Evolutionary conservation across 2,113 vertebrate species (phyloP).

Genomic region (Hepsetus odoe): DNA sequence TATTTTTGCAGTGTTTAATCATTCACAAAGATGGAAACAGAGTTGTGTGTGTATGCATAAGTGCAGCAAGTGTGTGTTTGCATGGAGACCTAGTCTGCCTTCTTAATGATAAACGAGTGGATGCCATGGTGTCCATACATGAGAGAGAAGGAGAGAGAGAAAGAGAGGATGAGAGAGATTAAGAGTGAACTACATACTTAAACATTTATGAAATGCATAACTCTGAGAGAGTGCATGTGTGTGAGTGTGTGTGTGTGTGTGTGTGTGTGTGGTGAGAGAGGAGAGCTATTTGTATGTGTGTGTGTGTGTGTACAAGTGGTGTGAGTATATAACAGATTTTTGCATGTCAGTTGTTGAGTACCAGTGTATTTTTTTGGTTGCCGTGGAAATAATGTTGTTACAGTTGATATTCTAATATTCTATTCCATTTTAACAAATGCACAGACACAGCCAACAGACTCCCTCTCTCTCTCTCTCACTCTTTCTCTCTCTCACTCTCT

Average conservation of each 20-base stretch:
- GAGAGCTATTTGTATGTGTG: conserved; percentile 29
- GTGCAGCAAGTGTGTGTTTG: conserved; percentile 40
- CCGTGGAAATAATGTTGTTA: conserved; percentile 82
- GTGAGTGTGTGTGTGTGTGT: conserved; percentile 26
- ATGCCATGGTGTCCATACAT: conserved; percentile 14
- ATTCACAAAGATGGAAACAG: conserved; percentile 81
- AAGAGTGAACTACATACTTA: conserved; percentile 12
- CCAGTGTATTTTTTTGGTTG: conserved; percentile 97
- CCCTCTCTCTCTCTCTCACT: conserved; percentile 40
- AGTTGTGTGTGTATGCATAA: neutral
- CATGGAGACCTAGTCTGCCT: conserved; percentile 37
- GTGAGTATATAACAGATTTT: conserved; percentile 85
- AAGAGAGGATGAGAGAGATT: conserved; percentile 21
- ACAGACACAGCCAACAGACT: conserved; percentile 9
- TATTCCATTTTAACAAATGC: conserved; percentile 46
- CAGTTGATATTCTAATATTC: conserved; percentile 87
- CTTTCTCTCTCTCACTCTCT: conserved; percentile 37
- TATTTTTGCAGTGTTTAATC: conserved; percentile 19
- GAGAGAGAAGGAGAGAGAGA: conserved; percentile 11
- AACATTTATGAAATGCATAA: conserved; percentile 24
- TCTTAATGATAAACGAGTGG: conserved; percentile 30
- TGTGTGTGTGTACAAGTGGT: conserved; percentile 43
- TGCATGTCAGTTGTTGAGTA: conserved; percentile 99
- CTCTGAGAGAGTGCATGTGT: conserved; percentile 30
- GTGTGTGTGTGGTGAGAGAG: no score